phyloP scores from a whole-genome alignment of 2,888 invertebrate species.

The Phengaris arion region DNA sequence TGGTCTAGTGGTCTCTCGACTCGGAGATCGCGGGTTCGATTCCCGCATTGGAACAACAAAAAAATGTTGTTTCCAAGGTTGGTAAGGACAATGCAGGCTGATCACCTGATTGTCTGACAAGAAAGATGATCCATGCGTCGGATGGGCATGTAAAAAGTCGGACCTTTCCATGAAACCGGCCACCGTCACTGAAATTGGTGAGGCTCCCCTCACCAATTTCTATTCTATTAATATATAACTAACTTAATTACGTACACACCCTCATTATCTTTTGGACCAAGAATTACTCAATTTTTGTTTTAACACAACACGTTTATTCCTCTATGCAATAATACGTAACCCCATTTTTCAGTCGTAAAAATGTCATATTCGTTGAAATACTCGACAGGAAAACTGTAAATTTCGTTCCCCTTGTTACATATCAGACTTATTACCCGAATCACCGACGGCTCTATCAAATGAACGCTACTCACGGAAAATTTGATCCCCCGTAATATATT shows the following conservation, averaged over 20 bases:
- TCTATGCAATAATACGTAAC: not conserved
- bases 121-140: too few species aligned
- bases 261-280: not conserved
- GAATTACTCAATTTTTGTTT: not conserved
- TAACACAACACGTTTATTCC: not conserved
- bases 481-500: constrained; percentile 4
- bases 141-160: too few species aligned
- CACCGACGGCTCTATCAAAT: constrained; percentile 15
- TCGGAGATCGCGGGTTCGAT: too few species aligned
- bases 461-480: constrained; percentile 13
- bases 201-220: too few species aligned
- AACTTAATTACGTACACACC: not conserved
- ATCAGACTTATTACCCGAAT: constrained; percentile 12
- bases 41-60: too few species aligned
- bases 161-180: too few species aligned
- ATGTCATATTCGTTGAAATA: constrained; percentile 13
- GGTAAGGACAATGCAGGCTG: too few species aligned
- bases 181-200: too few species aligned
- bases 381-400: constrained; percentile 14
- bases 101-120: too few species aligned
- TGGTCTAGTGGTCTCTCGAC: too few species aligned
- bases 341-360: constrained; percentile 22
- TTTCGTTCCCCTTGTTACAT: constrained; percentile 1
- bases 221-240: too few species aligned
- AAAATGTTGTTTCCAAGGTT: too few species aligned